Evolutionary conservation across 2,797 vertebrate species (phyloP).

Genomic region (Botia almorhae): DNA sequence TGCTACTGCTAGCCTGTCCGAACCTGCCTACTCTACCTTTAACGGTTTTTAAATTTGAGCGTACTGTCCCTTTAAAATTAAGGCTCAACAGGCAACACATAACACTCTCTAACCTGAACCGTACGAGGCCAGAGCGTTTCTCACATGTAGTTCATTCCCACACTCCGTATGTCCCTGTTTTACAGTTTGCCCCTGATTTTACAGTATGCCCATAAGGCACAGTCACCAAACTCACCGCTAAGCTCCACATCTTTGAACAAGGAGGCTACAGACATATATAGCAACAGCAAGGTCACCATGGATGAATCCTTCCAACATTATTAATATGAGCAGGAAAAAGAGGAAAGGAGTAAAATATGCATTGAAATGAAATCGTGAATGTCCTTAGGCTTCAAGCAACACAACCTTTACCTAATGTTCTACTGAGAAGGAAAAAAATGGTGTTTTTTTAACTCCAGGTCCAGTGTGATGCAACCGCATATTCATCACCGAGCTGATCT

Average conservation of each 20-base stretch:
- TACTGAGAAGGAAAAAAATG: neutral
- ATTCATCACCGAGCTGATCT: conserved; percentile 62
- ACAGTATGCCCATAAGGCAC: conserved; percentile 34
- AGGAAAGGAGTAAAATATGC: conserved; percentile 34
- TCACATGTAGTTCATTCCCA: conserved; percentile 29
- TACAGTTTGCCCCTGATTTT: conserved; percentile 22
- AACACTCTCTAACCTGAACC: neutral
- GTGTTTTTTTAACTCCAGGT: conserved; percentile 23
- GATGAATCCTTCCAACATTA: conserved; percentile 59
- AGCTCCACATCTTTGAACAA: conserved; percentile 47
- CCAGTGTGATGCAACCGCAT: conserved; percentile 51
- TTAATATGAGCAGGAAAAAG: conserved; percentile 52
- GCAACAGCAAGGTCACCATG: conserved; percentile 59
- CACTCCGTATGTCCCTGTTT: conserved; percentile 11
- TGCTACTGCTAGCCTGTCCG: no score
- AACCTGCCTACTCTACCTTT: no score
- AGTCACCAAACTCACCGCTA: conserved; percentile 39
- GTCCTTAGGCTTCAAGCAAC: conserved; percentile 60
- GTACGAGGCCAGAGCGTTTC: neutral
- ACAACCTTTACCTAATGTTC: conserved; percentile 53
- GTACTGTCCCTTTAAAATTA: neutral
- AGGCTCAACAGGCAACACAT: neutral
- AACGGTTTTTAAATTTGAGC: no score
- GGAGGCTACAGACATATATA: conserved; percentile 51
- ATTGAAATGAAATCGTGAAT: conserved; percentile 60